phyloP scores from a whole-genome alignment of 2,797 vertebrate genomes.

The Otolemur crassicaudatus region DNA sequence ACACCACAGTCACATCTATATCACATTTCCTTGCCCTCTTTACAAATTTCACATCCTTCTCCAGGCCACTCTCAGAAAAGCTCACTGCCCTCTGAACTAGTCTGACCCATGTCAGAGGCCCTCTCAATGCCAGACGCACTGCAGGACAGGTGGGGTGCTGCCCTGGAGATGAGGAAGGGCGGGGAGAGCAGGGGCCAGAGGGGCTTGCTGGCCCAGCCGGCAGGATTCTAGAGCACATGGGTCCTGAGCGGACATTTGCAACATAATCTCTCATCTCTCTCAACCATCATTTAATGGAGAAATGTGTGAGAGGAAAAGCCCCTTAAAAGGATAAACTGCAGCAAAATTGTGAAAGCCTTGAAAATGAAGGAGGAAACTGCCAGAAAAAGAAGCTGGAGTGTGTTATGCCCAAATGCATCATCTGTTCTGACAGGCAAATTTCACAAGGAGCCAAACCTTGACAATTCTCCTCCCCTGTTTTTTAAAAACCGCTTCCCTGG shows the following conservation, averaged over 20 bases:
- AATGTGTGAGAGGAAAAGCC: neutral
- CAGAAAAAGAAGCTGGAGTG: neutral
- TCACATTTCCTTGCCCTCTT: neutral
- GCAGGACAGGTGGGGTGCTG: neutral
- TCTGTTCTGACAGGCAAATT: slow-evolving; percentile 72
- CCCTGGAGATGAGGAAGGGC: neutral
- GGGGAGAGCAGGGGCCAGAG: neutral
- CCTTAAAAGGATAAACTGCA: slow-evolving; percentile 37
- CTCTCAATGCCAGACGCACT: neutral
- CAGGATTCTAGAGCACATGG: neutral
- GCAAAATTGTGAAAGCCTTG: slow-evolving; percentile 53
- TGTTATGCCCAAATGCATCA: slow-evolving; percentile 60
- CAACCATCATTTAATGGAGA: neutral
- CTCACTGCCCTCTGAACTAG: neutral
- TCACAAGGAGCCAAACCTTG: slow-evolving; percentile 59
- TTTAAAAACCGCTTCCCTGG: slow-evolving; percentile 31
- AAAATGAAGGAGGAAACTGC: neutral
- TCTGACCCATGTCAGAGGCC: neutral
- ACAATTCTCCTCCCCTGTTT: slow-evolving; percentile 42
- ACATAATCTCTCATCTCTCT: neutral
- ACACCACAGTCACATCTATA: neutral
- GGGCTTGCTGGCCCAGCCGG: neutral
- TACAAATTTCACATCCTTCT: neutral
- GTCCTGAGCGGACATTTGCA: neutral
- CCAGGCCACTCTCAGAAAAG: neutral